Evolutionary conservation across 2,888 invertebrate genomes (phyloP), one percentile per base, ranked within the genome.

Genomic region (Periphyllus acericola): DNA sequence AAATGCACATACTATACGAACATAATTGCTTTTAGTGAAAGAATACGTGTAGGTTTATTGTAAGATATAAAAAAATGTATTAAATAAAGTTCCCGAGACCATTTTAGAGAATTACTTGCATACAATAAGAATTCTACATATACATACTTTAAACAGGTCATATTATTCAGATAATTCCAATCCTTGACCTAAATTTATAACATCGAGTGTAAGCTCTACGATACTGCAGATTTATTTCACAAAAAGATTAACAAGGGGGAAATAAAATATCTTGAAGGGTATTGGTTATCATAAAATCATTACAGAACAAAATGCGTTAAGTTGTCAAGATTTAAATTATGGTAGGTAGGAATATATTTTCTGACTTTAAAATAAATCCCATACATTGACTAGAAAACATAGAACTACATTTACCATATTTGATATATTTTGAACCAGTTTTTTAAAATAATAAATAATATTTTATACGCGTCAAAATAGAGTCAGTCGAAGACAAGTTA

Each of bases 151-250:
- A 78, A 68, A 84, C 40, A 25, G 46, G 32, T 76, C 68, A 68
- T 71, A 78, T 46, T 68, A 17, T 84, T 76, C 84, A 11, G 32
- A 32, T 84, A n/a, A 78, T 78, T 46, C 6, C 46, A 9, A 78
- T 78, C 46, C 85, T 85, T 68, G 68, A 85, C 78, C 78, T 68
- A 9, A 19, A 85, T 85, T 46, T 34, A 21, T 1, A 40, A 36
- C 32, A 78, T 46, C n/a, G n/a, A 78, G 34, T 52, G 29, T 60
- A 40, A 11, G 8, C 46, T 29, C 9, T 21, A 75, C 60, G 29
- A 66, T 40, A 40, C 29, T 40, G 1, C 6, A 75, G 29, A 83
- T 55, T 52, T 83, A 3, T 74, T 83, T 83, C n/a, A 9, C 2
- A 34, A 55, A 83, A 55, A 83, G 52, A 74, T 83, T 40, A 60